These are phyloP conservation scores for Diabrotica virgifera DNA, from an alignment of 1,140 invertebrate genomes.

Conservation along the genomic window DNA sequence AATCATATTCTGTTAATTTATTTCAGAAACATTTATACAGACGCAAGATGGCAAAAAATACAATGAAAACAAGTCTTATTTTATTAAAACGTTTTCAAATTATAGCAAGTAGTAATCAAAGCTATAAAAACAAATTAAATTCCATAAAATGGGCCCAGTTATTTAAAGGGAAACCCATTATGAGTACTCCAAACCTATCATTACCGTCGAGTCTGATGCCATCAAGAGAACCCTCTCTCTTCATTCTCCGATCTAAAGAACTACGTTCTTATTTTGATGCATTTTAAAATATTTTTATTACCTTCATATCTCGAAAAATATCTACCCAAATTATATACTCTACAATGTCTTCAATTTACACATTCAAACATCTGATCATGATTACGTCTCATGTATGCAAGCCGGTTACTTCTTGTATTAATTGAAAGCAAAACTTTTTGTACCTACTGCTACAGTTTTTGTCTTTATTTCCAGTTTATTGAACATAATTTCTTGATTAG, in stretches of 20 bases:
- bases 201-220: conserved; percentile 37
- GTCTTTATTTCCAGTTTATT: no score
- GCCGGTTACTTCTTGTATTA: neutral
- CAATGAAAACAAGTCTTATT: conserved; percentile 37
- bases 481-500: no score
- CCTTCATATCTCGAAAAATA: conserved; percentile 24
- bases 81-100: conserved; percentile 48
- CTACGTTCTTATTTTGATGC: conserved; percentile 29
- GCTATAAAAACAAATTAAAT: conserved; percentile 51
- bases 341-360: conserved; percentile 15
- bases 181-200: conserved; percentile 44
- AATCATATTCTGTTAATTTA: conserved; percentile 37
- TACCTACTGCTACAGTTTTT: neutral
- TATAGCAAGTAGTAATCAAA: conserved; percentile 48
- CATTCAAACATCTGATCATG: conserved; percentile 5
- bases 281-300: conserved; percentile 31
- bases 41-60: conserved; percentile 34
- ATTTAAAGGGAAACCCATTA: conserved; percentile 47
- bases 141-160: conserved; percentile 45
- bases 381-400: neutral
- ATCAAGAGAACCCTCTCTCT: conserved; percentile 21
- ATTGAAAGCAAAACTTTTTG: neutral
- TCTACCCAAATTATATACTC: conserved; percentile 24
- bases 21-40: conserved; percentile 23
- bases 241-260: conserved; percentile 21